Conservation (phyloP, 2,888 invertebrate genomes). For the Lacanobia wlatinum region DNA sequence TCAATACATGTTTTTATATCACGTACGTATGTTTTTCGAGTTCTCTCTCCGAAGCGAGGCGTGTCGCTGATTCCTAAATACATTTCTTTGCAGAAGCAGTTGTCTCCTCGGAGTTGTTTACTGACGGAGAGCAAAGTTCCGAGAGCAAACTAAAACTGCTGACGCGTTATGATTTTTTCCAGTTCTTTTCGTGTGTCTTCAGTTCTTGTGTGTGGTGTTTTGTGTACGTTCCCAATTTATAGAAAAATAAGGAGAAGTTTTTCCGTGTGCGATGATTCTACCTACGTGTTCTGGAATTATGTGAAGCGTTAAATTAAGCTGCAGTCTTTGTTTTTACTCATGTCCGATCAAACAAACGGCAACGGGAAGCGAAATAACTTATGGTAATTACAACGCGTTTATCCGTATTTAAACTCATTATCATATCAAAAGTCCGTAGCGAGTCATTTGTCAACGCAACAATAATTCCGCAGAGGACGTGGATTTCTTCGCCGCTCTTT, state of each 20-base stretch:
- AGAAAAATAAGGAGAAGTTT: slow-evolving; percentile 45
- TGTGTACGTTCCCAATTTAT: slow-evolving; percentile 66
- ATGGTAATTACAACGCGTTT: slow-evolving; percentile 25
- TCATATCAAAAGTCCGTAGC: slow-evolving; percentile 57
- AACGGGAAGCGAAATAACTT: neutral
- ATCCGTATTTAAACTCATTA: slow-evolving; percentile 50
- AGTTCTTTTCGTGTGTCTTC: slow-evolving; percentile 65
- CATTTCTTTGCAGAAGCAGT: slow-evolving; percentile 72
- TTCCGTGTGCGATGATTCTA: slow-evolving; percentile 22
- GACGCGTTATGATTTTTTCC: slow-evolving; percentile 77
- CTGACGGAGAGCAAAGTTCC: slow-evolving; percentile 76
- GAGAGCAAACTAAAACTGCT: slow-evolving; percentile 78
- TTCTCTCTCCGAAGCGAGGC: slow-evolving; percentile 43
- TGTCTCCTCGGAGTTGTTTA: slow-evolving; percentile 73
- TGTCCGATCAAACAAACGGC: slow-evolving; percentile 4
- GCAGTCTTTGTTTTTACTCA: neutral
- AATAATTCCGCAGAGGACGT: slow-evolving; percentile 71
- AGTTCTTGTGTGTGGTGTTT: slow-evolving; percentile 62
- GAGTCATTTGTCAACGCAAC: slow-evolving; percentile 79
- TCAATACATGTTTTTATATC: slow-evolving; percentile 53
- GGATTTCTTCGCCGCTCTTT: slow-evolving; percentile 73
- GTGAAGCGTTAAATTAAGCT: slow-evolving; percentile 8
- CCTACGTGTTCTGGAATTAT: slow-evolving; percentile 12
- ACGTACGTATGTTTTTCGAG: slow-evolving; percentile 51
- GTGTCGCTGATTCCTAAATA: slow-evolving; percentile 66